Evolutionary conservation across 2,888 invertebrate species (phyloP).

Genomic region (Acronicta psi): DNA sequence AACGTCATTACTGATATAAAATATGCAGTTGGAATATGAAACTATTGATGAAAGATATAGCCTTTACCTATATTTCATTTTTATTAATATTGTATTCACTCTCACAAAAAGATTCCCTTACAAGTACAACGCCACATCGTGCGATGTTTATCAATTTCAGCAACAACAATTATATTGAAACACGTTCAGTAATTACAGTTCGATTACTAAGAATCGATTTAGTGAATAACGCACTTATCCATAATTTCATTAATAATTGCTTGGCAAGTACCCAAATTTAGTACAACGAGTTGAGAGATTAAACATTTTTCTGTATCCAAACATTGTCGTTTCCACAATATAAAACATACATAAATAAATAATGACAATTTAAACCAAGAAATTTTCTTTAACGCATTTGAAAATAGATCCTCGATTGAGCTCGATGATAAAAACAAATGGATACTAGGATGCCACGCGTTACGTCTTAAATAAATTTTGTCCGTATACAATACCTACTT

Average conservation of each 20-base stretch:
- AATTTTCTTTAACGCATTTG: constrained; percentile 14
- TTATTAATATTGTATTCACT: not conserved
- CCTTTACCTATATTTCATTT: too few relatives aligned
- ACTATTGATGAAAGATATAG: not conserved
- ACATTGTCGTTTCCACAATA: constrained; percentile 14
- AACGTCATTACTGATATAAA: not conserved
- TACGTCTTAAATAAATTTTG: constrained; percentile 17
- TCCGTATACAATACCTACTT: constrained; percentile 17
- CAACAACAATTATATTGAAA: constrained; percentile 6
- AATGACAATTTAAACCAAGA: constrained; percentile 4
- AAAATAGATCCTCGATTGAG: constrained; percentile 1
- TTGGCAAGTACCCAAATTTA: constrained; percentile 63
- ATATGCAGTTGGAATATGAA: too few relatives aligned
- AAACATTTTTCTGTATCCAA: constrained; percentile 21
- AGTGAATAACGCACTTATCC: constrained; percentile 47
- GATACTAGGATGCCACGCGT: constrained; percentile 14
- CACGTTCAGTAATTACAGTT: constrained; percentile 14
- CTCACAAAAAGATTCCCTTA: not conserved
- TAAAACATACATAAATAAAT: constrained; percentile 12
- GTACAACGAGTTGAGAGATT: constrained; percentile 33
- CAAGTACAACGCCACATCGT: not conserved
- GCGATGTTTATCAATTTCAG: not conserved
- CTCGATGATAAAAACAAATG: constrained; percentile 17
- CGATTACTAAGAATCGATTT: constrained; percentile 25
- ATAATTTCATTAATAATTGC: constrained; percentile 54